Evolutionary conservation across 2,113 vertebrate genomes (phyloP).

Genomic region (Corynorhinus townsendii): DNA sequence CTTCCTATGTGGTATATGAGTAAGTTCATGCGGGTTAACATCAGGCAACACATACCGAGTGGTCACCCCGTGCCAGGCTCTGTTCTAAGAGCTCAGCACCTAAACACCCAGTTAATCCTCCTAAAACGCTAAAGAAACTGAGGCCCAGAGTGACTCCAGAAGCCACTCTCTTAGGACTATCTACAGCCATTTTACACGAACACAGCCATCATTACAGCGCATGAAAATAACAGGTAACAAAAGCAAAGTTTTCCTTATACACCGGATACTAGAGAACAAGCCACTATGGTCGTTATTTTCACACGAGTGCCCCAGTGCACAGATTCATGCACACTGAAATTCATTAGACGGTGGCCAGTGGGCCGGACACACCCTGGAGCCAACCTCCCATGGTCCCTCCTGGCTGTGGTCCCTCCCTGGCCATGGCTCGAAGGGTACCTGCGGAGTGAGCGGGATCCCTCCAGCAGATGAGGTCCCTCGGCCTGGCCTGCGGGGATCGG

Average conservation of each 20-base stretch:
- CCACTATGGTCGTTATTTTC: not conserved
- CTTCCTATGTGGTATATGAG: not conserved
- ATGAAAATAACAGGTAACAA: not conserved
- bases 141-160: not conserved
- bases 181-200: not conserved
- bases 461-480: too few species aligned
- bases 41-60: not conserved
- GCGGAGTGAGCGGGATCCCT: too few species aligned
- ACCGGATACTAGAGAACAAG: not conserved
- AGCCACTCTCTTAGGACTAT: not conserved
- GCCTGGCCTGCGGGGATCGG: too few species aligned
- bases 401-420: too few species aligned
- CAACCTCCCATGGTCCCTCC: too few species aligned
- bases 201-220: not conserved
- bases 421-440: too few species aligned
- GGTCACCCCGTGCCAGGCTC: too few species aligned
- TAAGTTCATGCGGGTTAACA: not conserved
- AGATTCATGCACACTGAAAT: too few species aligned
- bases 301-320: not conserved
- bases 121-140: not conserved
- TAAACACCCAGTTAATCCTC: not conserved
- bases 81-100: not conserved
- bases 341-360: too few species aligned
- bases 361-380: too few species aligned
- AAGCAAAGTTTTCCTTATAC: not conserved